Base-by-base conservation (phyloP, 2,797 vertebrate species). In the Microcaecilia unicolor region DNA sequence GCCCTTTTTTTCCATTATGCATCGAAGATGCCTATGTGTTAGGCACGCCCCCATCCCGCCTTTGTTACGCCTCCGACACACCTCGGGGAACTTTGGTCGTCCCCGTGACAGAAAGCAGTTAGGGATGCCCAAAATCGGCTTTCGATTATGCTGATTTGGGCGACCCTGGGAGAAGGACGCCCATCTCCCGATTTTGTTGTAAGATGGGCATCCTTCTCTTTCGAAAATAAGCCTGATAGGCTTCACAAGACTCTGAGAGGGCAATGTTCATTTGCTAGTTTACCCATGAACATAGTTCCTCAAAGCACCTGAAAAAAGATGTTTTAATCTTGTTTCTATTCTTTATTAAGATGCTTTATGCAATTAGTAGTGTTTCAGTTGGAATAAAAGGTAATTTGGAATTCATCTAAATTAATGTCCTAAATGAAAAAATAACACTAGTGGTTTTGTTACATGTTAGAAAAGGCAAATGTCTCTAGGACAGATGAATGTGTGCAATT, bases 361-460 rank as follows among this genome's bases (percentile, higher is more conserved):
- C 74, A 78, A 84, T 84, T 81, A 80, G 68, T 65, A 59, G 54
- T 40, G 25, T 72, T 85, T 81, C 74, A 67, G 59, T 76, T 66
- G 65, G 64, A 79, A 80, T 71, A 73, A 72, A 76, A 63, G 70
- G 65, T 62, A 55, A 83, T 82, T 85, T 88, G 83, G 81, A 81
- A 74, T 73, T 69, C 70, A 64, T 83, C 74, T 81, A 85, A 83
- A 82, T 74, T 83, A 76, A 78, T 65, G 70, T 52, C 58, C 70
- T 70, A 76, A 78, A 81, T 78, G 69, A 76, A 77, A 78, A 76
- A 70, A 46, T 40, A 73, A 50, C 41, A 48, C 69, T 65, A 73
- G 57, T 38, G 49, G 55, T 73, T n/a, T 67, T 61, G 31, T 53
- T 70, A 74, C 72, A 78, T 78, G 70, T 66, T 83, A 80, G 80